These are phyloP conservation scores for Drosophila subobscura DNA, from an alignment of 1,140 invertebrate species.

Conservation along the genomic window DNA sequence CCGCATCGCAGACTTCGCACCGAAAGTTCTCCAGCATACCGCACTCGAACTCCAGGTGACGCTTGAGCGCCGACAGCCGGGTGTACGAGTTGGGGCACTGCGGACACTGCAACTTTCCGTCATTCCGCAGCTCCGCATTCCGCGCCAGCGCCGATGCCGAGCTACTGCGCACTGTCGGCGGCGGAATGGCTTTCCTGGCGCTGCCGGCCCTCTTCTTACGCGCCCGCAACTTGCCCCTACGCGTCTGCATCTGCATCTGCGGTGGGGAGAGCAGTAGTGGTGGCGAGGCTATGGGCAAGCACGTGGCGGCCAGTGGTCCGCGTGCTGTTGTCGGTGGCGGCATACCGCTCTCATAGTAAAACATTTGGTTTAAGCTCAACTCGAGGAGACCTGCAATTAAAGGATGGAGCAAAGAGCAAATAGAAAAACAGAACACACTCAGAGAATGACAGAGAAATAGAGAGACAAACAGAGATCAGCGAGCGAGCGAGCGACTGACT, in stretches of 20 bases:
- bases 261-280: conserved; percentile 14
- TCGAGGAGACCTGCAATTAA: conserved; percentile 76
- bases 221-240: conserved; percentile 58
- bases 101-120: conserved; percentile 71
- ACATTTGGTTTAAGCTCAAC: conserved; percentile 67
- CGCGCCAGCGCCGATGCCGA: conserved; percentile 60
- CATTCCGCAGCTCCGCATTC: conserved; percentile 55
- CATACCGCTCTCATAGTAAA: conserved; percentile 65
- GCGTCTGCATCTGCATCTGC: conserved; percentile 23
- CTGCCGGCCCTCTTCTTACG: conserved; percentile 44
- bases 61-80: conserved; percentile 64
- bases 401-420: conserved; percentile 59
- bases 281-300: conserved; percentile 6
- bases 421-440: conserved; percentile 37
- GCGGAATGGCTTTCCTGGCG: conserved; percentile 27
- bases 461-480: conserved; percentile 22
- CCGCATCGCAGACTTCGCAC: conserved; percentile 66
- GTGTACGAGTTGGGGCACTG: conserved; percentile 72
- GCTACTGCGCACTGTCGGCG: conserved; percentile 46
- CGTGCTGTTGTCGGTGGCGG: conserved; percentile 20
- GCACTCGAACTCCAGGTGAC: conserved; percentile 69
- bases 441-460: conserved; percentile 31
- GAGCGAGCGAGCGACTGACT: conserved; percentile 32
- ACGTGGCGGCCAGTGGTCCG: not conserved
- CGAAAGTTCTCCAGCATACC: conserved; percentile 67